Percentiles rank a stretch among this genome's conserved stretches.
These are phyloP conservation scores for Adelges cooleyi DNA, from an alignment of 1,140 invertebrate species.

Conservation along the genomic window DNA sequence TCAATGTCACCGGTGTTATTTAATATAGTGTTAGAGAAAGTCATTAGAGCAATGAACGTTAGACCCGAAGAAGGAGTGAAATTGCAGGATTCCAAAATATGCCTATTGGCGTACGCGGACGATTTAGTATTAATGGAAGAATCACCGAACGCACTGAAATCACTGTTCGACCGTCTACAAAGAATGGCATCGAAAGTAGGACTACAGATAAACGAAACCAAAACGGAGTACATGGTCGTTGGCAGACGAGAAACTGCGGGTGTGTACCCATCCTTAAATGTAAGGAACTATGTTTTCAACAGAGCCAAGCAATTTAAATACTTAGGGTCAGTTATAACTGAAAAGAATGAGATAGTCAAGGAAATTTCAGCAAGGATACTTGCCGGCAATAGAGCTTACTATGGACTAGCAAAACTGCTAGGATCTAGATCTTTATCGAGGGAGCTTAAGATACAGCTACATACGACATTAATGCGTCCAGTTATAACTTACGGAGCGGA, in stretches of 20 bases:
- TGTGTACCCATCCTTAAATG: neutral
- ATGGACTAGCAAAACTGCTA: too few relatives aligned
- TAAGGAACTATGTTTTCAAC: neutral
- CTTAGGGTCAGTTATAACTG: too few relatives aligned
- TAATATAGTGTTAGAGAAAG: conserved; percentile 21
- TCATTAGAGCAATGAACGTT: neutral
- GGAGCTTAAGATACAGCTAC: too few relatives aligned
- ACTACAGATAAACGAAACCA: neutral
- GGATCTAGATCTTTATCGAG: too few relatives aligned
- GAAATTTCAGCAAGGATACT: too few relatives aligned
- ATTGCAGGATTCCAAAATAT: neutral
- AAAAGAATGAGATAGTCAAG: too few relatives aligned
- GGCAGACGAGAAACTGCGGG: neutral
- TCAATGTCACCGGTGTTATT: conserved; percentile 13
- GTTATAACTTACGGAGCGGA: too few relatives aligned
- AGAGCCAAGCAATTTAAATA: too few relatives aligned
- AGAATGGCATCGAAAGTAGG: neutral
- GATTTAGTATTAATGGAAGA: neutral
- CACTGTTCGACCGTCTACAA: neutral
- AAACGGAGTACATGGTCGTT: neutral
- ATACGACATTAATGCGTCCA: too few relatives aligned
- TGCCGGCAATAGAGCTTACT: neutral
- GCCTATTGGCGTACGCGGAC: neutral
- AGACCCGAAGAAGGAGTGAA: neutral
- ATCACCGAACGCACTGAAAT: neutral